A percentile compares a stretch with the other conserved stretches of the same genome.
phyloP scores from a whole-genome alignment of 2,797 vertebrate species.

The Onychomys leucogaster region DNA sequence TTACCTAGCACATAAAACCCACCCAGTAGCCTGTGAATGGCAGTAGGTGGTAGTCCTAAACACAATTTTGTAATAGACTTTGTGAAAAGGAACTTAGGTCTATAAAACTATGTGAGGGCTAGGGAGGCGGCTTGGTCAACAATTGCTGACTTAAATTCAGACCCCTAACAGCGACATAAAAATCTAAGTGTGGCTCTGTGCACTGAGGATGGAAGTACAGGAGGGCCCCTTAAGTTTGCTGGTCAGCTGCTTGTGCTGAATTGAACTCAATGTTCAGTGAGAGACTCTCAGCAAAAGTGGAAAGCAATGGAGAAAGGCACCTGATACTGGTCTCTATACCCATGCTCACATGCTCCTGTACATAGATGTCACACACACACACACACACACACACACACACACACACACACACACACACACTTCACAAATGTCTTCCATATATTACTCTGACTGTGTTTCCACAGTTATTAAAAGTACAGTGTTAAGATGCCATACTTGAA shows the following conservation, averaged over 20 bases:
- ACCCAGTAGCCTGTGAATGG: background rate
- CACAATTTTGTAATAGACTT: background rate
- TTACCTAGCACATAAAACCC: background rate
- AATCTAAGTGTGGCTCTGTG: background rate
- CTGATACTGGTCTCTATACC: background rate
- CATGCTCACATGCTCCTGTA: background rate
- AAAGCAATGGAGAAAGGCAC: background rate
- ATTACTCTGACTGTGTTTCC: background rate
- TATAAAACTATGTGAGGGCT: background rate
- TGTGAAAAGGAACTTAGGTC: background rate
- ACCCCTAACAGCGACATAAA: background rate
- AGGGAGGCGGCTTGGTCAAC: background rate
- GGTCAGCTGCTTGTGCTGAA: background rate
- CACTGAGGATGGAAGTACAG: background rate
- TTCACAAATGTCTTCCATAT: background rate
- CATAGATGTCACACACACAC: background rate
- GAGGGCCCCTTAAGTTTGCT: background rate
- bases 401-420: background rate
- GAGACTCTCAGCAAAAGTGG: background rate
- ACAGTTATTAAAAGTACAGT: background rate
- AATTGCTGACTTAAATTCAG: background rate
- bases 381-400: background rate
- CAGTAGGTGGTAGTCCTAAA: background rate
- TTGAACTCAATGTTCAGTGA: background rate
- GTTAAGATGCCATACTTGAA: too few species aligned